Evolutionary conservation across 2,797 vertebrate species (phyloP).

Genomic region (Chromis chromis): DNA sequence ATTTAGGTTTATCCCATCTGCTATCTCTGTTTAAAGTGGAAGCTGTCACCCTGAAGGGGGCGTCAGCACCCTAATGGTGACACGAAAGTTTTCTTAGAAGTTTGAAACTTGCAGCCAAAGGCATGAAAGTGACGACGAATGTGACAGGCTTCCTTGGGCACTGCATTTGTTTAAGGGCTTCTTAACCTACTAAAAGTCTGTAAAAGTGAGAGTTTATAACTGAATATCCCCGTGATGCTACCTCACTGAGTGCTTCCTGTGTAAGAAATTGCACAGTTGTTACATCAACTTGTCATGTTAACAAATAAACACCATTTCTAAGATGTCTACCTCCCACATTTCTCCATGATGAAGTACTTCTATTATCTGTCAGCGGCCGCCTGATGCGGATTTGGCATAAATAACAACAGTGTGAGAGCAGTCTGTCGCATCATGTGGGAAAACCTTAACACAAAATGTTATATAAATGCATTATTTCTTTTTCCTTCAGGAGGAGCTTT

Average conservation of each 20-base stretch:
- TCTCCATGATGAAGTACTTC: slow-evolving; percentile 24
- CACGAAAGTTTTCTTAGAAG: neutral
- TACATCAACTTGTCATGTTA: neutral
- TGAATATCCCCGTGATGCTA: neutral
- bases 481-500: neutral
- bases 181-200: neutral
- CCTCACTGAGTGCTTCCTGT: neutral
- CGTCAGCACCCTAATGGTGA: slow-evolving; percentile 16
- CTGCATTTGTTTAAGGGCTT: neutral
- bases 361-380: slow-evolving; percentile 28
- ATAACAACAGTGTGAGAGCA: slow-evolving; percentile 6
- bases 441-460: neutral
- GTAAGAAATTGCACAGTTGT: neutral
- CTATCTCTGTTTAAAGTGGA: too few species aligned
- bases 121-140: too few species aligned
- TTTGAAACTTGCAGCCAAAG: neutral
- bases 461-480: neutral
- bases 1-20: too few species aligned
- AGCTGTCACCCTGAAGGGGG: slow-evolving; percentile 38
- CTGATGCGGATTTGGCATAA: slow-evolving; percentile 21
- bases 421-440: neutral
- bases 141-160: neutral
- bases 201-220: too few species aligned
- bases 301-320: neutral
- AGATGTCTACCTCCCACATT: slow-evolving; percentile 18